These are phyloP conservation scores for Mythimna lalbum DNA, from an alignment of 2,888 invertebrate species.

Conservation along the genomic window DNA sequence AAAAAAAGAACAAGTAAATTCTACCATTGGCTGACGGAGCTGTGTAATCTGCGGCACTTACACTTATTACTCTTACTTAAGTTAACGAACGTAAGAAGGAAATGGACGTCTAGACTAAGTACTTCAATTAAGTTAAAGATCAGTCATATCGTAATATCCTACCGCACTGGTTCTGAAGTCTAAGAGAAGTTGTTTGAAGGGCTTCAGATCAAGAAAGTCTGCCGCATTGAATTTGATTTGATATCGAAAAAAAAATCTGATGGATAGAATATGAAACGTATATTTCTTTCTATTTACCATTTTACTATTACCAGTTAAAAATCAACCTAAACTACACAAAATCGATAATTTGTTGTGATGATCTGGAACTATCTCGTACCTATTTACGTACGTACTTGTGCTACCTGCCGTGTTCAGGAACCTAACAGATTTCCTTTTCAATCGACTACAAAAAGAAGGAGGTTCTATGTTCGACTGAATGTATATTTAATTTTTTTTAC, in stretches of 20 bases:
- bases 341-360: too few relatives aligned
- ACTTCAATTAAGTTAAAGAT: constrained; percentile 65
- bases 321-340: too few relatives aligned
- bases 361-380: too few relatives aligned
- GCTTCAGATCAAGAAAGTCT: not conserved
- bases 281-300: too few relatives aligned
- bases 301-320: too few relatives aligned
- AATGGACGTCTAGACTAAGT: constrained; percentile 76
- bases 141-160: constrained; percentile 34
- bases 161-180: constrained; percentile 1
- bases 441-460: too few relatives aligned
- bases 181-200: constrained; percentile 14
- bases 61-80: constrained; percentile 31
- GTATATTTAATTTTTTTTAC: too few relatives aligned
- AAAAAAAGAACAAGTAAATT: not conserved
- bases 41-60: constrained; percentile 12
- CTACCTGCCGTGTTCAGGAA: too few relatives aligned
- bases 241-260: not conserved
- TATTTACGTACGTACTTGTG: too few relatives aligned
- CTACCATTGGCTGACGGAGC: not conserved
- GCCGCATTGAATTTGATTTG: not conserved
- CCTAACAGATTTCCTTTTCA: too few relatives aligned
- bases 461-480: too few relatives aligned
- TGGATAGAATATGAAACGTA: too few relatives aligned
- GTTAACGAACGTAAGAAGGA: constrained; percentile 78